These are phyloP conservation scores for Trachymyrmex septentrionalis DNA, from an alignment of 1,140 invertebrate species.

Conservation along the genomic window DNA sequence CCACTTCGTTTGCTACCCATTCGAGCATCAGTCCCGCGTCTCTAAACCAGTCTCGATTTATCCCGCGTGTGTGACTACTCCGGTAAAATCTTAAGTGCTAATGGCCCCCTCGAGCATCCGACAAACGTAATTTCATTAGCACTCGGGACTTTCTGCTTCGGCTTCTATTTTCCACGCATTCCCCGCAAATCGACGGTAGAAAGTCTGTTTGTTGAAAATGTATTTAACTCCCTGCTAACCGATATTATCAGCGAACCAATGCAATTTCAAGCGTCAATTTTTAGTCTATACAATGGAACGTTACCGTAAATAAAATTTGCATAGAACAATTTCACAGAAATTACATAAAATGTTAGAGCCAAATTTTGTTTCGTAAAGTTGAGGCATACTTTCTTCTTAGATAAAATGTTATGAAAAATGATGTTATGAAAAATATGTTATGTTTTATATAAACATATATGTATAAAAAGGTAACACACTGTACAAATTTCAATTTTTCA, in stretches of 20 bases:
- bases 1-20: slow-evolving; percentile 37
- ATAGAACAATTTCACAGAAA: neutral
- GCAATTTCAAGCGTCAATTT: slow-evolving; percentile 7
- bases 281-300: neutral
- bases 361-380: neutral
- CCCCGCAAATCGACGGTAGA: slow-evolving; percentile 6
- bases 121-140: slow-evolving; percentile 61
- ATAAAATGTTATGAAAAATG: neutral
- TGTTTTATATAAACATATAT: neutral
- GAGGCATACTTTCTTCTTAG: neutral
- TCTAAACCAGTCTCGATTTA: slow-evolving; percentile 54
- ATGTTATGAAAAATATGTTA: neutral
- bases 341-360: slow-evolving; percentile 10
- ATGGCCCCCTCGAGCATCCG: slow-evolving; percentile 35
- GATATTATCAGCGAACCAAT: slow-evolving; percentile 8
- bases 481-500: neutral
- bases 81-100: slow-evolving; percentile 59
- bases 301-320: neutral
- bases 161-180: slow-evolving; percentile 33
- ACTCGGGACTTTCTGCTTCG: slow-evolving; percentile 38
- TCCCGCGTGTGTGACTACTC: slow-evolving; percentile 44
- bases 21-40: slow-evolving; percentile 40
- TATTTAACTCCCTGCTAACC: slow-evolving; percentile 37
- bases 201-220: slow-evolving; percentile 37
- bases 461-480: neutral